Base-by-base conservation (phyloP, 2,113 vertebrate genomes). In the Mesembrinibis cayennensis region DNA sequence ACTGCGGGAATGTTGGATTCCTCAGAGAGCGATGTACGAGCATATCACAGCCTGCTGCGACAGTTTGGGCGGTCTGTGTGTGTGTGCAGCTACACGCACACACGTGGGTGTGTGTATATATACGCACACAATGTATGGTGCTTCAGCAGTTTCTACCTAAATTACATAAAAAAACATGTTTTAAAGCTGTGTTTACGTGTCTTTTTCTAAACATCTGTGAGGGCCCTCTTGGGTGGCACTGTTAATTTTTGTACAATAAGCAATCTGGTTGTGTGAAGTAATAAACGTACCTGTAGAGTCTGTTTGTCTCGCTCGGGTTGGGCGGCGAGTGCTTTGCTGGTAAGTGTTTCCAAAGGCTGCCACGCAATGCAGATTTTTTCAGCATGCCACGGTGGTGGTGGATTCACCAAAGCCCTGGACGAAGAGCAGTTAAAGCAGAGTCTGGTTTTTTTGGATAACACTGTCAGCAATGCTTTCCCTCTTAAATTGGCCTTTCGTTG, bases 161-260 rank as follows among this genome's bases (percentile, higher is more conserved):
- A 44, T 93, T 79, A 82, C 89, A 88, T 65, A 12, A 44, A 84
- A 86, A 79, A 59, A 2, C 5, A 14, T 21, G 12, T 80, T 90
- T 93, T 62, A 77, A 88, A 84, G 77, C 82, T 89, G 42, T 95
- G 70, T 95, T 95, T 95, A 55, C 4, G 0, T 63, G 21, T 95
- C 45, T 84, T 71, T 96, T 88, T 87, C 47, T 81, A 83, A 94
- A 80, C 25, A 56, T 86, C 84, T 96, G 90, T 82, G 82, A 93
- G 87, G 34, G 49, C 53, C 91, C 58, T 67, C 36, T 62, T 80
- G 69, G 66, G 85, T 92, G 58, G 82, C 81, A 63, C 91, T 90
- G 58, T 82, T 78, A 69, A 70, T 72, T 93, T 90, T 82, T 88
- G 65, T 78, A 66, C 40, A 80, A 16, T 83, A 53, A 26, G 26